phyloP scores from a whole-genome alignment of 2,888 invertebrate genomes.

The Miltochrista miniata region DNA sequence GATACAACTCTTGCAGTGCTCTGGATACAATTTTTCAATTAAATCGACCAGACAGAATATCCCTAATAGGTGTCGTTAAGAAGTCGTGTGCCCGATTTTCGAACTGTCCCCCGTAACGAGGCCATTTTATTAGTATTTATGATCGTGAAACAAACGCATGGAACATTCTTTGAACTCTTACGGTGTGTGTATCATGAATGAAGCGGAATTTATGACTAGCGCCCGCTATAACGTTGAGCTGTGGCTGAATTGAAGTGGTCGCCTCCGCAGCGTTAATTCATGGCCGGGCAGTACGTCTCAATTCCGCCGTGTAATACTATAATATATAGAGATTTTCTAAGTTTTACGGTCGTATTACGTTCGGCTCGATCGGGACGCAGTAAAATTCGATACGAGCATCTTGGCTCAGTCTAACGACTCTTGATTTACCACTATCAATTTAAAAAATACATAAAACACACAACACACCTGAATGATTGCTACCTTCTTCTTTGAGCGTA shows the following conservation, averaged over 20 bases:
- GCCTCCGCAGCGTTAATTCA: constrained; percentile 30
- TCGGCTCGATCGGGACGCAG: constrained; percentile 57
- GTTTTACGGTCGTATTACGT: constrained; percentile 75
- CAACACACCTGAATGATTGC: constrained; percentile 65
- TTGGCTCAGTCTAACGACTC: constrained; percentile 65
- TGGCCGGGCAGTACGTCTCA: constrained; percentile 41
- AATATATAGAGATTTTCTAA: constrained; percentile 74
- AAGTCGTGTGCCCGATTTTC: constrained; percentile 83
- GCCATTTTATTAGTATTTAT: constrained; percentile 82
- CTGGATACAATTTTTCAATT: constrained; percentile 84
- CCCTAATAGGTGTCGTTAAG: constrained; percentile 84
- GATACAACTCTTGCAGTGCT: constrained; percentile 80
- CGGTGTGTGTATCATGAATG: constrained; percentile 69
- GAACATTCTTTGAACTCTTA: constrained; percentile 58
- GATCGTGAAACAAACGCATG: constrained; percentile 72
- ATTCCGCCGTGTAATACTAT: constrained; percentile 53
- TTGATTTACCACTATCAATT: constrained; percentile 78
- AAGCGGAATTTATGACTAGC: constrained; percentile 75
- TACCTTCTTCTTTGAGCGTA: constrained; percentile 59
- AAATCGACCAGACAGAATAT: constrained; percentile 82
- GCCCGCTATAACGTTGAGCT: constrained; percentile 61
- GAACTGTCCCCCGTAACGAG: constrained; percentile 79
- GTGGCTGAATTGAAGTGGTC: constrained; percentile 55
- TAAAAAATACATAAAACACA: constrained; percentile 69
- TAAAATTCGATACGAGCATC: constrained; percentile 78